Evolutionary conservation across 2,888 invertebrate genomes (phyloP), one percentile per base, ranked within the genome.

Genomic region (Aleiodes alternator): DNA sequence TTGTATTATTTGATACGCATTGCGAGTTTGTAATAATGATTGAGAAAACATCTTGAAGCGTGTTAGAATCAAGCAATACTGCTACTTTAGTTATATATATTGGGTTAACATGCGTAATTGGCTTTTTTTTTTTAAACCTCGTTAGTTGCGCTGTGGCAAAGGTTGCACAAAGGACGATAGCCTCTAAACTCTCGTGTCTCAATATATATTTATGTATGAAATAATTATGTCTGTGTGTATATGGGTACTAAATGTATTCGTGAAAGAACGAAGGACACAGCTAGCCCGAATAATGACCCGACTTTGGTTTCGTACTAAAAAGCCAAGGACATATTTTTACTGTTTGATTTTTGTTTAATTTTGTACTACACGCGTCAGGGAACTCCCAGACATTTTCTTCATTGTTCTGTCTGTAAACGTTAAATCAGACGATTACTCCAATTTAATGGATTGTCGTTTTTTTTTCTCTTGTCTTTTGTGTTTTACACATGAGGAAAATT

Each of bases 131-230:
- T 43, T 64, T 48, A 23, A 64, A 64, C 43, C 23, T 38, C 64
- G 16, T 43, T 64, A 48, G 64, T 64, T 64, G 43, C 50, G 59
- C 48, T 69, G 66, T 70, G 64, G 50, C 64, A 75, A 80, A 80
- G 80, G 80, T 80, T 79, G 80, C 69, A 76, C 78, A 78, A 80
- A 80, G 80, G 80, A 80, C 80, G 78, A 78, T 75, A 71, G 69
- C 51, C 69, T 23, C 51, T 74, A 69, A 59, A 16, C 66, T 55
- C 56, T 43, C 7, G 43, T 53, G 59, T 72, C 59, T 59, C 69
- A 51, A 57, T 73, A 69, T 69, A 55, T n/a, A 29, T 55, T 14
- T 38, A 53, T 38, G 34, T 72, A 64, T 48, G 48, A 16, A 16
- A 48, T 48, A 59, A 59, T 56, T 55, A 51, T n/a, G 29, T 64